Evolutionary conservation across 2,113 vertebrate species (phyloP).

Genomic region (Chroicocephalus ridibundus): DNA sequence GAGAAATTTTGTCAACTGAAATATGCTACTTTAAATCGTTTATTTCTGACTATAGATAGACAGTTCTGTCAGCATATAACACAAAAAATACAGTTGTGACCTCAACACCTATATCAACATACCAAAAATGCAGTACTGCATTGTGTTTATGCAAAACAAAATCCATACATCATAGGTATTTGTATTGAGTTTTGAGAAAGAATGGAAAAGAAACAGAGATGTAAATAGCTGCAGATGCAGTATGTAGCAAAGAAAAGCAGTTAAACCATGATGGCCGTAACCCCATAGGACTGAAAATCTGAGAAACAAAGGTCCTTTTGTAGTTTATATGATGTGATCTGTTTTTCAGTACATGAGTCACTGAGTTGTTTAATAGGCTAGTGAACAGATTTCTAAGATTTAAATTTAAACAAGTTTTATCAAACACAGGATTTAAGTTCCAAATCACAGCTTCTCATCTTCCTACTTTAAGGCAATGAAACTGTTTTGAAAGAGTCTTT

Average conservation of each 20-base stretch:
- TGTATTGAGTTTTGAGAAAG: background rate
- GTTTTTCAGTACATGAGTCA: background rate
- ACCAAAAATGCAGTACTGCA: background rate
- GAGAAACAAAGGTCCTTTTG: background rate
- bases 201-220: background rate
- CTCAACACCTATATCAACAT: background rate
- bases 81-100: background rate
- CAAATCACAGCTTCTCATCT: background rate
- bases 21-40: background rate
- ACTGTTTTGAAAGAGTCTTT: background rate
- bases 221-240: background rate
- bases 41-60: background rate
- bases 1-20: background rate
- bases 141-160: background rate
- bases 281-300: background rate
- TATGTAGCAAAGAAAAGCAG: background rate
- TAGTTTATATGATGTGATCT: background rate
- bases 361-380: background rate
- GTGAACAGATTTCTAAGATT: background rate
- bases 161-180: background rate
- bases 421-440: background rate
- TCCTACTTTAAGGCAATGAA: background rate
- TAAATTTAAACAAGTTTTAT: background rate
- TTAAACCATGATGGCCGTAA: background rate
- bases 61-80: background rate